Conservation (phyloP, 2,797 vertebrate genomes). For the Menidia menidia region DNA sequence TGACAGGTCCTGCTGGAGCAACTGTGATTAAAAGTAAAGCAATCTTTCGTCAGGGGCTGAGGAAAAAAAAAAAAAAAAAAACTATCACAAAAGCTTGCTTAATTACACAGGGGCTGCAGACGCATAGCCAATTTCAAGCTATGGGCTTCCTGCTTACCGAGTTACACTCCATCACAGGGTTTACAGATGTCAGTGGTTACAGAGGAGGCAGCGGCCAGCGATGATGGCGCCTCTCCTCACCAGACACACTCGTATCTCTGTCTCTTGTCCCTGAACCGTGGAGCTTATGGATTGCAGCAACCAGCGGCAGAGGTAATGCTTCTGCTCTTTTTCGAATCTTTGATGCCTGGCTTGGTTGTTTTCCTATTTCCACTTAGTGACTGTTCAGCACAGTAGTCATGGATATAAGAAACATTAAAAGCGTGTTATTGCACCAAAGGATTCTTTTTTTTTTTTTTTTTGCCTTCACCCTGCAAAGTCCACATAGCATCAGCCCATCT, state of each 20-base stretch:
- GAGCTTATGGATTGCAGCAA: conserved; percentile 75
- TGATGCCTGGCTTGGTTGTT: conserved; percentile 35
- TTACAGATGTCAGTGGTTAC: conserved; percentile 63
- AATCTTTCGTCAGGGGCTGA: conserved; percentile 58
- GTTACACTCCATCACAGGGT: conserved; percentile 48
- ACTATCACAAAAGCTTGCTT: conserved; percentile 61
- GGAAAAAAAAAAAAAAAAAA: conserved; percentile 19
- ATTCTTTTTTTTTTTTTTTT: background rate
- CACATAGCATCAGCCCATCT: conserved; percentile 21
- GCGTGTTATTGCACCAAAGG: background rate
- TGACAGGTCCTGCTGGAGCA: conserved; percentile 60
- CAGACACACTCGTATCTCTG: conserved; percentile 46
- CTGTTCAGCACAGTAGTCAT: conserved; percentile 8
- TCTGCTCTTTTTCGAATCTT: conserved; percentile 43
- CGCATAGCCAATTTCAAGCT: conserved; percentile 52
- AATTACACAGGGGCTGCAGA: conserved; percentile 65
- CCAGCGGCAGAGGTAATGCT: conserved; percentile 62
- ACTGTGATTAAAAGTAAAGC: conserved; percentile 72
- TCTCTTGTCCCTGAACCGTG: conserved; percentile 55
- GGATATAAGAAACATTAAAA: conserved; percentile 27
- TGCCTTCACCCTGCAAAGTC: background rate
- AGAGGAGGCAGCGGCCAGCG: conserved; percentile 52
- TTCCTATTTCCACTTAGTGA: conserved; percentile 34
- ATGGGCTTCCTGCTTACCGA: conserved; percentile 37
- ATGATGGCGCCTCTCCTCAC: conserved; percentile 56